Conservation (phyloP, 2,797 vertebrate species). For the Tadarida brasiliensis region DNA sequence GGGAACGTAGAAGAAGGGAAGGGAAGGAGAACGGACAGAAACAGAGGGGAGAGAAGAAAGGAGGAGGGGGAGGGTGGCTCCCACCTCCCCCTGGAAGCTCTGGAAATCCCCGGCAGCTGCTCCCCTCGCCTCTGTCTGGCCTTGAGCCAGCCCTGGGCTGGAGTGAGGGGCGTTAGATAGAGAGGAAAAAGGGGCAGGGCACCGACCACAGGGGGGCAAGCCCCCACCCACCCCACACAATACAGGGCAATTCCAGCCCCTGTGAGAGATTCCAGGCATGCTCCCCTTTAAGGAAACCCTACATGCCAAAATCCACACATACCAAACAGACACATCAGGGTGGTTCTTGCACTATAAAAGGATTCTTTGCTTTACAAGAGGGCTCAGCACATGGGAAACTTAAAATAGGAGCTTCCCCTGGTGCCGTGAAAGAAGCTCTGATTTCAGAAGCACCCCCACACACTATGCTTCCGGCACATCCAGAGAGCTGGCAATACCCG, state of each 20-base stretch:
- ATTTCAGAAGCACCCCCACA: constrained; percentile 42
- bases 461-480: background rate
- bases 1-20: background rate
- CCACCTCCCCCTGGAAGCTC: constrained; percentile 21
- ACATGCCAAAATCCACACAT: constrained; percentile 76
- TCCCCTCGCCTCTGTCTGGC: constrained; percentile 67
- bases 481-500: background rate
- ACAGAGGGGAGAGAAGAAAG: background rate
- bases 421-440: constrained; percentile 38
- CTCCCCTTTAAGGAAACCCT: constrained; percentile 73
- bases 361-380: constrained; percentile 73
- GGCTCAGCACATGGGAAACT: constrained; percentile 74
- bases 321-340: constrained; percentile 71
- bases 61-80: background rate
- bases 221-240: background rate
- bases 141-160: constrained; percentile 13
- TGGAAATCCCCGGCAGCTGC: constrained; percentile 75
- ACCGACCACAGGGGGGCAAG: background rate
- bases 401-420: constrained; percentile 78
- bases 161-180: background rate
- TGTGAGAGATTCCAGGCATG: constrained; percentile 72
- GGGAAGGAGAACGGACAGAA: background rate
- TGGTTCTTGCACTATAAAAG: constrained; percentile 76
- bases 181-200: constrained; percentile 21
- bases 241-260: constrained; percentile 38